phyloP scores from a whole-genome alignment of 2,113 vertebrate species.

The Noctilio leporinus region DNA sequence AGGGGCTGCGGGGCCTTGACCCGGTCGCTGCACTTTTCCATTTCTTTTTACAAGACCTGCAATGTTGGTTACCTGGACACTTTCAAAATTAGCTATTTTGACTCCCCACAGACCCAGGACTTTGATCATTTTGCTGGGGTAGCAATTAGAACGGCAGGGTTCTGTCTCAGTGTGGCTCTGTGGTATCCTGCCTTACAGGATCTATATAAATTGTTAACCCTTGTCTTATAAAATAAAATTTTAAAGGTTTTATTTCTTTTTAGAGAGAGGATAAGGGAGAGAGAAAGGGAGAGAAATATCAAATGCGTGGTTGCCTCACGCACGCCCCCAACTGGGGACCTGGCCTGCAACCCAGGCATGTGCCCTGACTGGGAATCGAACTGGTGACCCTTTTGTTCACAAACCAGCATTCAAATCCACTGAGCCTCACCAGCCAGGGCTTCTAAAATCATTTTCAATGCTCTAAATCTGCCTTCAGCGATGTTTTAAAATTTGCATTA shows the following conservation, averaged over 20 bases:
- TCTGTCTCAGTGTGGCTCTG: background rate
- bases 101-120: background rate
- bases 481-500: background rate
- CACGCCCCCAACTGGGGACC: too few relatives aligned
- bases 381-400: too few relatives aligned
- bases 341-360: too few relatives aligned
- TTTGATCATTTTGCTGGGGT: background rate
- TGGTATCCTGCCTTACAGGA: background rate
- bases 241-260: too few relatives aligned
- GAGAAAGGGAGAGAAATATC: too few relatives aligned
- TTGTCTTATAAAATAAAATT: background rate
- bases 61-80: background rate
- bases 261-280: too few relatives aligned
- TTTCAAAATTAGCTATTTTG: background rate
- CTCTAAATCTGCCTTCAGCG: background rate
- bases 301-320: too few relatives aligned
- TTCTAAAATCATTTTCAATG: background rate
- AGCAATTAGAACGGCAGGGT: background rate
- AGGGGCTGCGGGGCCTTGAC: fast-evolving
- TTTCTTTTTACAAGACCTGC: background rate
- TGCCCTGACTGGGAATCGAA: too few relatives aligned
- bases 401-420: too few relatives aligned
- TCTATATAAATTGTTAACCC: background rate
- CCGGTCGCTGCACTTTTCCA: background rate
- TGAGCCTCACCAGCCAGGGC: too few relatives aligned